Conservation (phyloP, 2,113 vertebrate genomes). For the Vulpes vulpes region DNA sequence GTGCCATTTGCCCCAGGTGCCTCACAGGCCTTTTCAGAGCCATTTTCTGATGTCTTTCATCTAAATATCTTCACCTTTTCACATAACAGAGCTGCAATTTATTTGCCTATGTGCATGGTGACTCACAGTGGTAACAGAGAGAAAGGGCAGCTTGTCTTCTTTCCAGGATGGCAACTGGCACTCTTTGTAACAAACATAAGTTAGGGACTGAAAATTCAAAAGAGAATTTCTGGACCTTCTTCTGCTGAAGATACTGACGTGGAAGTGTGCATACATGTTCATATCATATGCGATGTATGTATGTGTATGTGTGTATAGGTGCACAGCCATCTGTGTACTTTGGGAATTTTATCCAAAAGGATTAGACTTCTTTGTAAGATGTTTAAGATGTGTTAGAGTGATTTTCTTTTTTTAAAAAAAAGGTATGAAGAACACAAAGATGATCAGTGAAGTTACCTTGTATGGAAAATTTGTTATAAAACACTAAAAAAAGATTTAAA, state of each 20-base stretch:
- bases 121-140: neutral
- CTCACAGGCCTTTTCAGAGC: neutral
- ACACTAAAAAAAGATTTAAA: neutral
- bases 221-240: neutral
- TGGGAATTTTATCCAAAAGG: neutral
- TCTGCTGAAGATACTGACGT: neutral
- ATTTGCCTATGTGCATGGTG: rapidly evolving
- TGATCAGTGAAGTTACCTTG: neutral
- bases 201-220: neutral
- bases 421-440: neutral
- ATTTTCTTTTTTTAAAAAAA: neutral
- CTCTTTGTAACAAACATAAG: neutral
- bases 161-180: neutral
- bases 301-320: neutral
- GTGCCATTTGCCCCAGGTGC: too few species aligned
- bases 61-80: neutral
- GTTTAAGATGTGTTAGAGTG: neutral
- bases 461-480: neutral
- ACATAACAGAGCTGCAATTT: neutral
- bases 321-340: neutral
- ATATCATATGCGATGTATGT: rapidly evolving
- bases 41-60: neutral
- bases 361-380: neutral
- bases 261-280: rapidly evolving
- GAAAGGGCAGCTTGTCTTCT: neutral